Percentiles rank a stretch among this genome's conserved stretches.
Conservation (phyloP, 2,888 invertebrate genomes). For the Cosmorhoe ocellata region DNA sequence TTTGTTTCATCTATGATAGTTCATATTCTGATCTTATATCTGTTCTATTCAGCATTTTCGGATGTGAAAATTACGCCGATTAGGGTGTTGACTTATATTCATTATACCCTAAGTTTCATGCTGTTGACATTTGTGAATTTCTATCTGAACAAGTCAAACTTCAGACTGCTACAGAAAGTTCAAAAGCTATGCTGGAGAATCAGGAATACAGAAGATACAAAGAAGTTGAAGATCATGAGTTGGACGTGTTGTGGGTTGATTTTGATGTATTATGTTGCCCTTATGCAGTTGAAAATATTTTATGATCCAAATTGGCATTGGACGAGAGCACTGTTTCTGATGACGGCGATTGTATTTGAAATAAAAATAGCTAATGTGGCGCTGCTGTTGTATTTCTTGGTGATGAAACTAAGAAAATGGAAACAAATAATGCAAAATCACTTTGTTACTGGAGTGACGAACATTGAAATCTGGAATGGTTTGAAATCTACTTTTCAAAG, state of each 20-base stretch:
- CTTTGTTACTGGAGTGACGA: neutral
- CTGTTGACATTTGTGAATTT: constrained; percentile 6
- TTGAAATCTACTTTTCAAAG: constrained; percentile 7
- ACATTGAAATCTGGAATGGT: neutral
- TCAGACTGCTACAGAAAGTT: constrained; percentile 9
- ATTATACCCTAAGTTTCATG: constrained; percentile 1
- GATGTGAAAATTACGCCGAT: neutral
- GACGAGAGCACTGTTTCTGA: constrained; percentile 9
- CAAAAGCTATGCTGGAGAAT: constrained; percentile 13
- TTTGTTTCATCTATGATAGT: neutral
- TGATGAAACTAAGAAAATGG: constrained; percentile 21
- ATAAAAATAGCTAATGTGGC: constrained; percentile 13
- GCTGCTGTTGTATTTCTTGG: constrained; percentile 11
- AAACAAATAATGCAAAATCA: neutral
- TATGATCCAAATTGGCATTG: constrained; percentile 15
- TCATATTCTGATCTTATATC: neutral
- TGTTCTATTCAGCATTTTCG: neutral
- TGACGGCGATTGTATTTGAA: constrained; percentile 17
- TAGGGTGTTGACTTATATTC: constrained; percentile 3
- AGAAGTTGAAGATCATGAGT: constrained; percentile 2
- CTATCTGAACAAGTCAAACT: constrained; percentile 5
- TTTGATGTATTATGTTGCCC: constrained; percentile 6
- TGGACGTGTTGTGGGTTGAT: constrained; percentile 9
- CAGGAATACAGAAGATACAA: constrained; percentile 11
- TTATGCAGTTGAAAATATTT: constrained; percentile 4